A percentile compares a stretch with the other conserved stretches of the same genome.
Conservation (phyloP, 2,888 invertebrate species). For the Macrosoma leucophasiata region DNA sequence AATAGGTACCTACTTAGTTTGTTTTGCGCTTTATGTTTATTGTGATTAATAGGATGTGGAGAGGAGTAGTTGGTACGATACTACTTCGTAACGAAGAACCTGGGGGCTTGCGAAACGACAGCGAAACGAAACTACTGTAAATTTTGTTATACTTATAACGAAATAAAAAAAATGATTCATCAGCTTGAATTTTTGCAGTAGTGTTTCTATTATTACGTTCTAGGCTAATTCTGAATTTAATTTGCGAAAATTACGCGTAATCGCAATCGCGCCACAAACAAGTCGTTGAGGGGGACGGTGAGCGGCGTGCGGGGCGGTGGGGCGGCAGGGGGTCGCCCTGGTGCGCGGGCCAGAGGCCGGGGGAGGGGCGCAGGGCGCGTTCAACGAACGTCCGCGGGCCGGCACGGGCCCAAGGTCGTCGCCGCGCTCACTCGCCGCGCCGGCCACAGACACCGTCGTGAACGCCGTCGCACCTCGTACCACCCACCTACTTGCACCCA, state of each 20-base stretch:
- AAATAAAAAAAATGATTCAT: no score
- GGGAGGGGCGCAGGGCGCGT: slow-evolving; percentile 43
- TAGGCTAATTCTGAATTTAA: slow-evolving; percentile 36
- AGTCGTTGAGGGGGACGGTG: slow-evolving; percentile 40
- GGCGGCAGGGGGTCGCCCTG: slow-evolving; percentile 48
- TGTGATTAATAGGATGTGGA: no score
- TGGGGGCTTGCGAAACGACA: no score
- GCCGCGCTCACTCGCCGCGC: slow-evolving; percentile 37
- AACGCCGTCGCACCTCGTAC: slow-evolving; percentile 30
- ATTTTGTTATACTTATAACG: no score
- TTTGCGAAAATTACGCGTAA: slow-evolving; percentile 45
- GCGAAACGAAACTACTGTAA: no score
- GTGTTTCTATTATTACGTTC: slow-evolving; percentile 24
- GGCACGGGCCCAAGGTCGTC: slow-evolving; percentile 70
- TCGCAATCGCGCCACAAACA: slow-evolving; percentile 56
- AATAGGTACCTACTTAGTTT: no score
- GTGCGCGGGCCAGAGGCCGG: slow-evolving; percentile 26
- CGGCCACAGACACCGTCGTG: slow-evolving; percentile 30
- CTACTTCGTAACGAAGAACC: no score
- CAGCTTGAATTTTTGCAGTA: slow-evolving; percentile 10
- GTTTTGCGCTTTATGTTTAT: no score
- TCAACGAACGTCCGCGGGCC: slow-evolving; percentile 74
- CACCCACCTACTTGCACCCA: no score
- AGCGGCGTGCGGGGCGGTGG: slow-evolving; percentile 30
- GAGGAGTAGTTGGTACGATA: no score